Base-by-base conservation (phyloP, 1,140 invertebrate species). In the Eurosta solidaginis region DNA sequence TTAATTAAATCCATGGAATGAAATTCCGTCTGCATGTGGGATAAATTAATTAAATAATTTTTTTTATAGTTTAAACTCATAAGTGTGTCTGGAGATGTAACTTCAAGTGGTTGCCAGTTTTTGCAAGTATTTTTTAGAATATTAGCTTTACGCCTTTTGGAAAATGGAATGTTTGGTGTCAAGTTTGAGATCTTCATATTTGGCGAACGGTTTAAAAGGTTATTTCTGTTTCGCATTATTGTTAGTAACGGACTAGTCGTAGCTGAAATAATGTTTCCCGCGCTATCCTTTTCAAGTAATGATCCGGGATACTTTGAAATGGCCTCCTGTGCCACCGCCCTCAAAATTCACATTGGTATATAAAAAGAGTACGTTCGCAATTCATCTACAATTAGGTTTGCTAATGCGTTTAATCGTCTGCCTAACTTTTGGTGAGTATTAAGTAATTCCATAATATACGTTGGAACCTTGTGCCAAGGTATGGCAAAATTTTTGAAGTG, bases 191-290 rank as follows among this genome's bases (percentile, higher is more conserved):
- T 20, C 22, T 52, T 52, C 7, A n/a, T 10, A n/a, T 52, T 52
- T 82, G 83, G 17, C 45, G 83, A 79, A 79, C 82, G 79, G 54
- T 85, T 84, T 0, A 84, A 73, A 0, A 81, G 77, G 78, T 84
- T 84, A 22, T 84, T 85, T 0, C 83, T 79, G 73, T 84, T 84
- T 17, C 84, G 83, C 83, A 84, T 84, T 73, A 85, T 84, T 1
- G 83, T 85, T 44, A 84, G 84, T 5, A 84, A 76, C 25, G 83
- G 81, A 42, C 83, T 83, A 20, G 83, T 83, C 5, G 83, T 83
- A n/a, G 82, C 83, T 42, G 83, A 82, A 36, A 84, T 83, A n/a
- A 82, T 76, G 59, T 84, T 83, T 1, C 83, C 83, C 27, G 85
- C 83, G 2, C 83, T 81, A 80, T 84, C 83, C 77, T 84, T 84